A percentile compares a stretch with the other conserved stretches of the same genome.
These are phyloP conservation scores for Apodemia mormo DNA, from an alignment of 2,888 invertebrate species.

Conservation along the genomic window DNA sequence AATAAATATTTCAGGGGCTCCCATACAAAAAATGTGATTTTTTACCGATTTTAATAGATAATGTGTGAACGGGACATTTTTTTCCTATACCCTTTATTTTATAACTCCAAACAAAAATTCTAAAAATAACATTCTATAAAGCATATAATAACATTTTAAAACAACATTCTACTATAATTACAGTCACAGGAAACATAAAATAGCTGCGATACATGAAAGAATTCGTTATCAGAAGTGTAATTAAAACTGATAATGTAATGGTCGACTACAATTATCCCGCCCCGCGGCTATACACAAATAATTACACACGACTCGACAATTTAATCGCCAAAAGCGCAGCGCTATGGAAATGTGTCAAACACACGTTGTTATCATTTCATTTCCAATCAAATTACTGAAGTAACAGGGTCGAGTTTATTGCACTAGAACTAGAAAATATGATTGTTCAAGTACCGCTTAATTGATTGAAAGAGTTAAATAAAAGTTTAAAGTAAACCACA, in stretches of 20 bases:
- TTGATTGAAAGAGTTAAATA: too few relatives aligned
- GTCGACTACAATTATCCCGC: neutral
- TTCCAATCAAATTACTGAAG: too few relatives aligned
- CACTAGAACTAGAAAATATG: too few relatives aligned
- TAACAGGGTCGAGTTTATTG: too few relatives aligned
- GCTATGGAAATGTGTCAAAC: neutral
- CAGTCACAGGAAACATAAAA: neutral
- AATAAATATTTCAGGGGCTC: too few relatives aligned
- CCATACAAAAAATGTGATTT: too few relatives aligned
- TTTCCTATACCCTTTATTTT: neutral
- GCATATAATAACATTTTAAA: neutral
- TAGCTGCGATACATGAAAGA: neutral
- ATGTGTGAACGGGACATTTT: neutral
- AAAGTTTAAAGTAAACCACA: too few relatives aligned
- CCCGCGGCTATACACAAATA: neutral
- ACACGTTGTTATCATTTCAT: too few relatives aligned
- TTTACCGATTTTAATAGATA: too few relatives aligned
- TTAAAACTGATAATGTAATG: slow-evolving; percentile 9
- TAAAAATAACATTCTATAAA: too few relatives aligned
- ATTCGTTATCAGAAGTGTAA: neutral
- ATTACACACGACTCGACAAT: neutral
- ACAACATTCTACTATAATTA: too few relatives aligned
- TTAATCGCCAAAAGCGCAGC: neutral
- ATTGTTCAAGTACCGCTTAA: too few relatives aligned
- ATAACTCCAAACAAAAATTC: neutral